phyloP scores from a whole-genome alignment of 2,888 invertebrate genomes.

The Cynaeus angustus region DNA sequence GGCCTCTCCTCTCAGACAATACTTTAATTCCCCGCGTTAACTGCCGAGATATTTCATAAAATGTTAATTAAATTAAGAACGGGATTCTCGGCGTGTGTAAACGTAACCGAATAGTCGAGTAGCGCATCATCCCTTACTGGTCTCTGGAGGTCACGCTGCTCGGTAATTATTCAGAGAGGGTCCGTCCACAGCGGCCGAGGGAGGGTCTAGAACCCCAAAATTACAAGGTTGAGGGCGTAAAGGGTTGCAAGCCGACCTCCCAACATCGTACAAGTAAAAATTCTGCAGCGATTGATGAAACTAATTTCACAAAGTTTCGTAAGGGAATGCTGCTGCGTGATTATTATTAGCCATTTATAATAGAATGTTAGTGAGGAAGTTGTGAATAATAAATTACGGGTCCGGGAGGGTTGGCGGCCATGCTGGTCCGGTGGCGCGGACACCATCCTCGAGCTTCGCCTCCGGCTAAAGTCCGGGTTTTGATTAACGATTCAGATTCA shows the following conservation, averaged over 20 bases:
- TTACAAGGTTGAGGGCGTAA: slow-evolving; percentile 62
- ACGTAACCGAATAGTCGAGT: slow-evolving; percentile 50
- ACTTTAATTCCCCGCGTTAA: slow-evolving; percentile 28
- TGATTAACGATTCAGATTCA: slow-evolving; percentile 67
- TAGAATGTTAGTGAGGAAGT: slow-evolving; percentile 68
- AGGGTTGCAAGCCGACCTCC: slow-evolving; percentile 61
- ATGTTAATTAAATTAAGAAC: slow-evolving; percentile 49
- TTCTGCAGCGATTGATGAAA: slow-evolving; percentile 27
- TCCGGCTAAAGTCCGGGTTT: slow-evolving; percentile 61
- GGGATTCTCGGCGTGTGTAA: slow-evolving; percentile 43
- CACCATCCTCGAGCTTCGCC: slow-evolving; percentile 61
- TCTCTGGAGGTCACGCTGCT: slow-evolving; percentile 69
- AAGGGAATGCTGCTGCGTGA: slow-evolving; percentile 52
- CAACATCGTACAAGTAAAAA: slow-evolving; percentile 31
- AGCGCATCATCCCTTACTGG: slow-evolving; percentile 66
- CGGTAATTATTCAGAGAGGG: slow-evolving; percentile 69
- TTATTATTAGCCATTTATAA: slow-evolving; percentile 66
- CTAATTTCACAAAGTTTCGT: slow-evolving; percentile 28
- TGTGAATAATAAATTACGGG: slow-evolving; percentile 70
- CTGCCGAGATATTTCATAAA: slow-evolving; percentile 40
- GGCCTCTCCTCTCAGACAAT: slow-evolving; percentile 16
- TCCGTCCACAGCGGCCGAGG: slow-evolving; percentile 58
- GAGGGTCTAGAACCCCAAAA: slow-evolving; percentile 55
- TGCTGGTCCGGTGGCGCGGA: slow-evolving; percentile 54
- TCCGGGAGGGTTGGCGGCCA: slow-evolving; percentile 52